These are phyloP conservation scores for Rynchops niger DNA, from an alignment of 2,113 vertebrate genomes.

Conservation along the genomic window DNA sequence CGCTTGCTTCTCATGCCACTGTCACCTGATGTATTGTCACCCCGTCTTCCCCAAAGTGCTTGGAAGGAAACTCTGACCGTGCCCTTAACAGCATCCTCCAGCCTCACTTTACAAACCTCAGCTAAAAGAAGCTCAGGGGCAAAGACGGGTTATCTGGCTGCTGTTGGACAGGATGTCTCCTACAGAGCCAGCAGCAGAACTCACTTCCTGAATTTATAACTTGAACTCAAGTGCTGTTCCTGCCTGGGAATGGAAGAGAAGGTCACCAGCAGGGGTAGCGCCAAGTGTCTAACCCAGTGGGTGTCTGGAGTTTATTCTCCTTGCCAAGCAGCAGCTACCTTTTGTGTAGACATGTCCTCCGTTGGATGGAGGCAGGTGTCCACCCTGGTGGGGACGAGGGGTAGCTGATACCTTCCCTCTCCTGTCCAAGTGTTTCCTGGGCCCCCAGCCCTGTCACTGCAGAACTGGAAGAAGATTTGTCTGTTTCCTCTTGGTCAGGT, in stretches of 20 bases:
- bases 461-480: neutral
- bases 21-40: neutral
- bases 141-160: neutral
- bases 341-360: neutral
- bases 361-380: neutral
- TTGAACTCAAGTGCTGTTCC: neutral
- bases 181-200: neutral
- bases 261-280: neutral
- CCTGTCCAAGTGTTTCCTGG: neutral
- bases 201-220: neutral
- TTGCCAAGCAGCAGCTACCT: neutral
- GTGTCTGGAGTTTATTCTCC: neutral
- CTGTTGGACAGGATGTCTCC: neutral
- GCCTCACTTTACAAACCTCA: neutral
- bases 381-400: neutral
- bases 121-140: neutral
- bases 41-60: neutral
- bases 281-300: neutral
- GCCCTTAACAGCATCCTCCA: neutral
- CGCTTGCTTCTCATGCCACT: accelerated
- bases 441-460: neutral
- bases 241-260: neutral
- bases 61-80: neutral
- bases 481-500: neutral
- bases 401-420: neutral